Evolutionary conservation across 2,888 invertebrate species (phyloP), one percentile per base, ranked within the genome.

Genomic region (Luperina nickerlii): DNA sequence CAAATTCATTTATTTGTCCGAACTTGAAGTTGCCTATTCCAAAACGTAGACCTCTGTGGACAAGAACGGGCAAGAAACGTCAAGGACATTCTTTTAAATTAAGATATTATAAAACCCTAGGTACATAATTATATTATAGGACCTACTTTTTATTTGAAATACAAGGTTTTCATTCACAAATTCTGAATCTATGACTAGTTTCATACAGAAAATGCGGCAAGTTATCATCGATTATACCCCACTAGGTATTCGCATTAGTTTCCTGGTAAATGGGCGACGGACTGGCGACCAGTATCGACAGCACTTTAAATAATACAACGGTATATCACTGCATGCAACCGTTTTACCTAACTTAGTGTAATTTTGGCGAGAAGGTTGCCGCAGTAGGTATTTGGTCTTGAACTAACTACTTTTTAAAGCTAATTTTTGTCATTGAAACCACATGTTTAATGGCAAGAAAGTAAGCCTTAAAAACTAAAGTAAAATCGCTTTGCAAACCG

Each of bases 191-290:
- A 5, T 38, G 38, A 62, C 27, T 32, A 63, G 38, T 24, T 65
- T 4, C 18, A 18, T 9, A 3, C 18, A 3, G 18, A 54, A 65
- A 76, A 66, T 66, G 32, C 57, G 45, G 13, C 27, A 15, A 38
- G 18, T 42, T 57, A 27, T 27, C 5, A 82, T 78, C 62, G 67
- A 78, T 68, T 72, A 0, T 8, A 27, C 48, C 54, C 9, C 32
- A 38, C 51, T 66, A 32, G 69, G 38, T 66, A 45, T 54, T 77
- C 11, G 62, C 45, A 48, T 45, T 24, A 24, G 48, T 42, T 79
- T 82, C 83, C 54, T 3, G 32, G 84, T 83, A 82, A 62, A 72
- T 48, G 42, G 79, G 84, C 82, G 82, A 66, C 79, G 11, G 8
- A 9, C 38, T 66, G 82, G 74, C 82, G 82, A 63, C 74, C 45